These are phyloP conservation scores for Halictus rubicundus DNA, from an alignment of 1,140 invertebrate genomes.

Conservation along the genomic window DNA sequence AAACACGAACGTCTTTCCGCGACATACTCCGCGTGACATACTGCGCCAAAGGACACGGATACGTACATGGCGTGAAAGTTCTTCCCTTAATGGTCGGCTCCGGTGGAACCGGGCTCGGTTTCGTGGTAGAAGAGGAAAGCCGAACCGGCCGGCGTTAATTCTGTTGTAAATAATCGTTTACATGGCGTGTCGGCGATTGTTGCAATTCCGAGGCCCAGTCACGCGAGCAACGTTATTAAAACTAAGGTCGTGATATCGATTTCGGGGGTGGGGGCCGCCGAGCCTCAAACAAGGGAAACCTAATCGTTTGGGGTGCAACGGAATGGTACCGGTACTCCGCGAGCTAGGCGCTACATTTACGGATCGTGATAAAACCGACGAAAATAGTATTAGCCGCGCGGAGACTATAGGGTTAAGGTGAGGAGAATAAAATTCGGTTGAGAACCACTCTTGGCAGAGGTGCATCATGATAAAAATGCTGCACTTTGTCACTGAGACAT, in stretches of 20 bases:
- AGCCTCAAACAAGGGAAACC: background rate
- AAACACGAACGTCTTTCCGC: constrained; percentile 1
- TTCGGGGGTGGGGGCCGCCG: background rate
- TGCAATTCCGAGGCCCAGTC: background rate
- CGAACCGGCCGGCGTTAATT: background rate
- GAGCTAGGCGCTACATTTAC: no score
- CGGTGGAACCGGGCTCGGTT: constrained; percentile 14
- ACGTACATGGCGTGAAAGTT: constrained; percentile 79
- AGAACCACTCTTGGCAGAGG: no score
- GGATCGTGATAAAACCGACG: no score
- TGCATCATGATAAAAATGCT: no score
- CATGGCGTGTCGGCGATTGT: background rate
- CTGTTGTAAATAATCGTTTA: background rate
- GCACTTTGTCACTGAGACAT: no score
- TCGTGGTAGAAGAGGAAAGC: background rate
- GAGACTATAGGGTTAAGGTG: no score
- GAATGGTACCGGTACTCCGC: background rate
- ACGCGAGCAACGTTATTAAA: background rate
- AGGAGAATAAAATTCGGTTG: no score
- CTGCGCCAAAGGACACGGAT: constrained; percentile 44
- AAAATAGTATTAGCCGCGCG: no score
- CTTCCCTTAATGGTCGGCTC: constrained; percentile 55
- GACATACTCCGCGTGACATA: constrained; percentile 22
- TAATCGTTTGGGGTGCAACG: background rate
- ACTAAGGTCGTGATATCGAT: constrained; percentile 3